phyloP scores from a whole-genome alignment of 2,797 vertebrate genomes.

The Clarias platycephalus region DNA sequence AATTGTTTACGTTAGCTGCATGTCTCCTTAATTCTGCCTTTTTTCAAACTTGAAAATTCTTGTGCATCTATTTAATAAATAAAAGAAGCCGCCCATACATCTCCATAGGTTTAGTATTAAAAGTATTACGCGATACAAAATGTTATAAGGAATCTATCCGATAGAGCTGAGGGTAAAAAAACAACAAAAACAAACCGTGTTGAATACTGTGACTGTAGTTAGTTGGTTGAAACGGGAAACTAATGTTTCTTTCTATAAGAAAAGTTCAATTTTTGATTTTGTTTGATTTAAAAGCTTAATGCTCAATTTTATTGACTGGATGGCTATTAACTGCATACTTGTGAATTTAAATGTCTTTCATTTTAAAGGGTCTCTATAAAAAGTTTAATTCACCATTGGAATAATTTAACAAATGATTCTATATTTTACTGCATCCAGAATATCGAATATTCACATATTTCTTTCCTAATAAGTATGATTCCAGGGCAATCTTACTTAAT shows the following conservation, averaged over 20 bases:
- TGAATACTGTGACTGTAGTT: neutral
- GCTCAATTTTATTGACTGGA: neutral
- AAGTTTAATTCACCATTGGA: neutral
- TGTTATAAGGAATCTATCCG: neutral
- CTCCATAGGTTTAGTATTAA: neutral
- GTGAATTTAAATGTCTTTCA: neutral
- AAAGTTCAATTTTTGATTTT: neutral
- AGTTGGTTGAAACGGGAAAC: neutral
- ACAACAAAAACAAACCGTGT: neutral
- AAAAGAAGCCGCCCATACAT: neutral
- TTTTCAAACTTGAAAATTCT: neutral
- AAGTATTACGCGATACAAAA: neutral
- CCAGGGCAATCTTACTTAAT: neutral
- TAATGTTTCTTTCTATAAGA: neutral
- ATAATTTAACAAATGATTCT: neutral
- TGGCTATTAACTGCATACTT: neutral
- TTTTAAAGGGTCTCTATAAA: neutral
- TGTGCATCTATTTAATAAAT: neutral
- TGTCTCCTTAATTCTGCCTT: neutral
- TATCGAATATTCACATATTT: neutral
- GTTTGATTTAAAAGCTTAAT: neutral
- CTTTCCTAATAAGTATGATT: neutral
- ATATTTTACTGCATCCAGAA: neutral
- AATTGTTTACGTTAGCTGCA: neutral
- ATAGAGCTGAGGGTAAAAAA: neutral